Evolutionary conservation across 2,888 invertebrate genomes (phyloP), one percentile per base, ranked within the genome.

Genomic region (Nymphalis c-album): DNA sequence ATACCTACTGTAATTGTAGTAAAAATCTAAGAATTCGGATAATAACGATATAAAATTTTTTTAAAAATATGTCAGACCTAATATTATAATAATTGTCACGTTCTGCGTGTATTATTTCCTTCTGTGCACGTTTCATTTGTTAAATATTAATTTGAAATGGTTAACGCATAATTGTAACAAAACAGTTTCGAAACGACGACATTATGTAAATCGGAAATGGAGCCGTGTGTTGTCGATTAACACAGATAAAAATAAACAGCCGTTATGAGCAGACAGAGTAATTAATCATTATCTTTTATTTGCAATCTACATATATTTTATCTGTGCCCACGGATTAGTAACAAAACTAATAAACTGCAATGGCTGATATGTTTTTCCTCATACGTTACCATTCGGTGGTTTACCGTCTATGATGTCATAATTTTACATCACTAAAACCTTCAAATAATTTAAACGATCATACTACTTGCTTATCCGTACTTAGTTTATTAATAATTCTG

Each of bases 211-310:
- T 26, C 51, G 63, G 67, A 67, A 67, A 60, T 53, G 46, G 45
- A 53, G 45, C 22, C 35, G 20, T 62, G 57, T 65, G 53, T 63
- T 63, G 47, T 47, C 60, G 53, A 60, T 45, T 63, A 60, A 55
- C 64, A 63, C 61, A 62, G 48, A 67, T 40, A 60, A 60, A 50
- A 62, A 55, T 55, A 18, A 46, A 55, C 13, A 47, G 18, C 48
- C 13, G 48, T 60, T 55, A 53, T 47, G 46, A 63, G 63, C 51
- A 63, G 58, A 68, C 73, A 63, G 61, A 53, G 69, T 62, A 69
- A 63, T n/a, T 18, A n/a, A 31, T n/a, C 35, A 16, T n/a, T 18
- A 48, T 47, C 8, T 22, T 58, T 58, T 31, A 26, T 31, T 60
- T 60, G 18, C 57, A 35, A 57, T 57, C 57, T 18, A 18, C 40